Evolutionary conservation across 2,797 vertebrate species (phyloP).

Genomic region (Meriones psammophilus): DNA sequence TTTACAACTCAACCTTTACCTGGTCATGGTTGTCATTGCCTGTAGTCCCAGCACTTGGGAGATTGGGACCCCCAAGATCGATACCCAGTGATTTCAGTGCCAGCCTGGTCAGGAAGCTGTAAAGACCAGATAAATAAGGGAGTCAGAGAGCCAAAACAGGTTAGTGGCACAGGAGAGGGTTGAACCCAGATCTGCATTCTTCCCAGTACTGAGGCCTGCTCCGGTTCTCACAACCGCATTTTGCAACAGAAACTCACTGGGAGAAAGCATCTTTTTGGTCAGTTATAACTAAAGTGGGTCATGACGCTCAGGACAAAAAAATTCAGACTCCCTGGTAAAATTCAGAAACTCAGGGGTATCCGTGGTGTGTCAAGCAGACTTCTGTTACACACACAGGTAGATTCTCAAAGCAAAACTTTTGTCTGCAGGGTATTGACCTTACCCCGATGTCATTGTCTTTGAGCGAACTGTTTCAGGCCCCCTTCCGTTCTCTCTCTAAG

Average conservation of each 20-base stretch:
- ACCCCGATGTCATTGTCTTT: background rate
- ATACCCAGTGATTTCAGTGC: background rate
- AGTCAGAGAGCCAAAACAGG: background rate
- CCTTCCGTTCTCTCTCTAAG: background rate
- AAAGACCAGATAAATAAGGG: background rate
- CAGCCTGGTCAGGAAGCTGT: background rate
- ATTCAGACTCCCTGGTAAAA: constrained; percentile 21
- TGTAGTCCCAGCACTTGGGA: background rate
- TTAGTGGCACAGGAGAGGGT: background rate
- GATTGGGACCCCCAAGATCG: no score
- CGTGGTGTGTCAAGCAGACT: background rate
- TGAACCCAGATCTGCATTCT: background rate
- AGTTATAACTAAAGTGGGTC: background rate
- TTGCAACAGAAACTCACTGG: background rate
- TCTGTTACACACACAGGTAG: background rate
- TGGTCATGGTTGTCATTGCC: background rate
- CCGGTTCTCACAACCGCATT: fast-evolving
- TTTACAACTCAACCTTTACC: background rate
- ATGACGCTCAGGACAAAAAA: background rate
- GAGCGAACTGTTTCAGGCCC: background rate
- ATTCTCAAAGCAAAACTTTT: background rate
- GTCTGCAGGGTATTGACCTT: constrained; percentile 10
- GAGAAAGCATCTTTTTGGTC: background rate
- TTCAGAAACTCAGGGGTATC: background rate
- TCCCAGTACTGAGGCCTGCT: background rate